Percentiles rank a stretch among this genome's conserved stretches.
Conservation (phyloP, 2,888 invertebrate species). For the Nemotelus pantherinus region DNA sequence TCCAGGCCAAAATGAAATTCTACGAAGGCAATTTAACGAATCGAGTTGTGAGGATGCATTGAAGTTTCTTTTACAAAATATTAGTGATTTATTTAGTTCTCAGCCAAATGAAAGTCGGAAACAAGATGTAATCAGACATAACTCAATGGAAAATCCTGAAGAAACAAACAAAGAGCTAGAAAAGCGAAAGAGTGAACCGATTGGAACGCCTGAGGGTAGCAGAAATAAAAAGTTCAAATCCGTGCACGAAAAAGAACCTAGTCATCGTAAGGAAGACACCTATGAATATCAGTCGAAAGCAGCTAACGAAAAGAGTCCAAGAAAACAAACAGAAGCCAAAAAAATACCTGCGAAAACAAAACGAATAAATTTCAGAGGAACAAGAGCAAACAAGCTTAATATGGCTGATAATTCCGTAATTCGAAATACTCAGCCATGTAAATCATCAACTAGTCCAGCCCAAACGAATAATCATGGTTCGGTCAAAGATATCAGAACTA, state of each 20-base stretch:
- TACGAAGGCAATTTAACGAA: background rate
- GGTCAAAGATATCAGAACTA: too few species aligned
- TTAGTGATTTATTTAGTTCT: slow-evolving; percentile 43
- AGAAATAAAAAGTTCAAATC: background rate
- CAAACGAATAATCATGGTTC: too few species aligned
- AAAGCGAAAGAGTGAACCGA: background rate
- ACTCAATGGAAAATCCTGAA: background rate
- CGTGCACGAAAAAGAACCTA: slow-evolving; percentile 8
- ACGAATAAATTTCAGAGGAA: too few species aligned
- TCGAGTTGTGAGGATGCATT: slow-evolving; percentile 55
- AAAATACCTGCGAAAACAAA: too few species aligned
- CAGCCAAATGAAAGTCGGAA: background rate
- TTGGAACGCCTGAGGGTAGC: background rate
- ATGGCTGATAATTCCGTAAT: too few species aligned
- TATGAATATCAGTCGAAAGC: background rate
- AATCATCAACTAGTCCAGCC: too few species aligned
- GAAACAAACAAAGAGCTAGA: background rate
- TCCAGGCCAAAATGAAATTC: background rate
- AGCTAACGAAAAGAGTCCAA: too few species aligned
- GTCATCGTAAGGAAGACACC: slow-evolving; percentile 27
- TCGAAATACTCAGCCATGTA: too few species aligned
- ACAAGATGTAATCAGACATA: background rate
- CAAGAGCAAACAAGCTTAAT: too few species aligned
- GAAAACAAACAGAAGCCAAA: too few species aligned
- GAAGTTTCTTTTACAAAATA: slow-evolving; percentile 58